Evolutionary conservation across 2,113 vertebrate genomes (phyloP).

Genomic region (Cinclus mexicanus): DNA sequence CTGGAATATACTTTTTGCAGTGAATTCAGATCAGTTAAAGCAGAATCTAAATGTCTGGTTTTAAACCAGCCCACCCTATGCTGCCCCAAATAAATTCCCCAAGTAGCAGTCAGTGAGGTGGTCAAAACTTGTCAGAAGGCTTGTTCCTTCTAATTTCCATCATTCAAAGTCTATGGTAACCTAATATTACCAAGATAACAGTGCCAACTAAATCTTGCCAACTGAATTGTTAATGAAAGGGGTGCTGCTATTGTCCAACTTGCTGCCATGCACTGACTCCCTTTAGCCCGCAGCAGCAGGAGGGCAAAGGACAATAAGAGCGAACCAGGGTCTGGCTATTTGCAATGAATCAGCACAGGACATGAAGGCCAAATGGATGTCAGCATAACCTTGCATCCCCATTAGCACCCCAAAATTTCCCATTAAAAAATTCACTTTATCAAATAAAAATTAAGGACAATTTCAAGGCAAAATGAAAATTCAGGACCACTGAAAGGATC

Average conservation of each 20-base stretch:
- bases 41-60: not conserved
- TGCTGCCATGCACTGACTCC: not conserved
- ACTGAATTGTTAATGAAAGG: not conserved
- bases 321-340: not conserved
- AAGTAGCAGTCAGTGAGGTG: not conserved
- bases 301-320: not conserved
- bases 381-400: not conserved
- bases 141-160: not conserved
- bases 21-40: not conserved
- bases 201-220: not conserved
- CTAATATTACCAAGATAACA: not conserved
- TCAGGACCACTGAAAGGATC: not conserved
- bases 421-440: not conserved
- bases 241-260: not conserved
- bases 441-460: not conserved
- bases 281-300: not conserved
- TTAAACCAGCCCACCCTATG: not conserved
- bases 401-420: not conserved
- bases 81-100: not conserved
- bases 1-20: not conserved
- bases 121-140: not conserved
- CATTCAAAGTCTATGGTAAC: not conserved
- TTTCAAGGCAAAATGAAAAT: not conserved
- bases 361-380: not conserved
- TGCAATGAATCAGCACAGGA: not conserved